These are phyloP conservation scores for Sebastes minor DNA, from an alignment of 2,797 vertebrate genomes.

Conservation along the genomic window DNA sequence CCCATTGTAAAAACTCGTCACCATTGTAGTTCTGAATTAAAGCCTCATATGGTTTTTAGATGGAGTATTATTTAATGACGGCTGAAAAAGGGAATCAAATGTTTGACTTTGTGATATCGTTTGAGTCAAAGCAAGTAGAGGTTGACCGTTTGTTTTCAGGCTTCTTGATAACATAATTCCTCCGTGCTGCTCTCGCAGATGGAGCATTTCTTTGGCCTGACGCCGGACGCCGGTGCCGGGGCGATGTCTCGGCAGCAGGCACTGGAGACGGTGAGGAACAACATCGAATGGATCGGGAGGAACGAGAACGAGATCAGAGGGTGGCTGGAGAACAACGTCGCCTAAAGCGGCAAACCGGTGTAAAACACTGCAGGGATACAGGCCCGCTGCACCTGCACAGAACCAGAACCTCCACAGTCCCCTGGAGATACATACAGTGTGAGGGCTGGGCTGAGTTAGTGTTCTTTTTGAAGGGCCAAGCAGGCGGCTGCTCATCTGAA, in stretches of 20 bases:
- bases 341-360: not conserved
- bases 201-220: slow-evolving; percentile 90
- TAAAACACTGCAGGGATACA: not conserved
- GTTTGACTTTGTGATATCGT: not conserved
- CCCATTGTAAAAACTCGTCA: not conserved
- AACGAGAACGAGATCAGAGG: slow-evolving; percentile 82
- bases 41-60: not conserved
- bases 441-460: not conserved
- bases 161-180: not conserved
- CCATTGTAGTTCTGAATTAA: not conserved
- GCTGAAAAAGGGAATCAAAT: not conserved
- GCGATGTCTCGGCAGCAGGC: slow-evolving; percentile 87
- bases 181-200: slow-evolving; percentile 82
- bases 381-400: not conserved
- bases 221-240: slow-evolving; percentile 91
- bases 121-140: not conserved
- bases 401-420: not conserved
- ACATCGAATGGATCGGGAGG: slow-evolving; percentile 88
- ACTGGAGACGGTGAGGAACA: slow-evolving; percentile 90
- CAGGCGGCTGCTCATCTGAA: not conserved
- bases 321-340: slow-evolving; percentile 81
- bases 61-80: not conserved
- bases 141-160: not conserved
- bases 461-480: not conserved
- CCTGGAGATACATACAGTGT: not conserved